Evolutionary conservation across 2,797 vertebrate genomes (phyloP).

Genomic region (Pelochelys cantorii): DNA sequence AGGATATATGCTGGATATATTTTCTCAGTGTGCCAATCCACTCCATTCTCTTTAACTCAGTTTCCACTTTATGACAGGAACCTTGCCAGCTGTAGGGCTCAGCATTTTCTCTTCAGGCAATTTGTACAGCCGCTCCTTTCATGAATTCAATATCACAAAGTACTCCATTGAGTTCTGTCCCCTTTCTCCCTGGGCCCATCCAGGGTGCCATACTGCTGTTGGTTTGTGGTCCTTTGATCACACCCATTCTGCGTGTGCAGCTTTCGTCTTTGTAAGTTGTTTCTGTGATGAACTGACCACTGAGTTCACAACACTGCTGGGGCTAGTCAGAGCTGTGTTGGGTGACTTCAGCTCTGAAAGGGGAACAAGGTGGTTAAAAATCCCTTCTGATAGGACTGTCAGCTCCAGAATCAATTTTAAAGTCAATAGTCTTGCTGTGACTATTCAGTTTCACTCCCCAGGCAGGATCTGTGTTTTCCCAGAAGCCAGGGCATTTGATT

Average conservation of each 20-base stretch:
- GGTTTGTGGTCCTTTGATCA: not conserved
- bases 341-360: not conserved
- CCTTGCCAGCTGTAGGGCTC: not conserved
- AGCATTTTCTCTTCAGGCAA: not conserved
- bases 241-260: not conserved
- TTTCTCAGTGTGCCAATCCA: not conserved
- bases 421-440: not conserved
- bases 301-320: not conserved
- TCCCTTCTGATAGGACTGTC: not conserved
- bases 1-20: not conserved
- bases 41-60: not conserved
- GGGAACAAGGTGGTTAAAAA: not conserved
- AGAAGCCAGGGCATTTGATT: not conserved
- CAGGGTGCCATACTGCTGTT: not conserved
- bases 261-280: not conserved
- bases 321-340: not conserved
- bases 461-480: not conserved
- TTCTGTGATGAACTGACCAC: not conserved
- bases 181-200: not conserved
- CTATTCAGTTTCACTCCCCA: not conserved
- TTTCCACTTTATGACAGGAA: not conserved
- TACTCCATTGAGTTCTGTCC: not conserved
- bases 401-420: not conserved
- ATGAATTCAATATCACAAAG: not conserved
- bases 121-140: not conserved